Percentiles rank a stretch among this genome's conserved stretches.
phyloP scores from a whole-genome alignment of 2,888 invertebrate genomes.

The Cryptops parisi region DNA sequence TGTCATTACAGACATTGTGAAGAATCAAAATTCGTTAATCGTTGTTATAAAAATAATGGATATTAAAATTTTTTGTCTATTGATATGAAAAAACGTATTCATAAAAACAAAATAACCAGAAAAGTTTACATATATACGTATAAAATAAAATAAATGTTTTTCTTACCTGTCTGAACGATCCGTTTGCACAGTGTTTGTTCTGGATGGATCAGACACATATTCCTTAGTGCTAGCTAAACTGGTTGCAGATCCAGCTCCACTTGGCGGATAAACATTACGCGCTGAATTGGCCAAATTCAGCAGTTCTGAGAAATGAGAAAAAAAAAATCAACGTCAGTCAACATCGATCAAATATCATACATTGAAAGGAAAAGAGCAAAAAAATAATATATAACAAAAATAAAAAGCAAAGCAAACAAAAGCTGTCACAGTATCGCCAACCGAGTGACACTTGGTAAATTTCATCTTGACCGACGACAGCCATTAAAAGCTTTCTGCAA shows the following conservation, averaged over 20 bases:
- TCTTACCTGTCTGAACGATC: conserved; percentile 12
- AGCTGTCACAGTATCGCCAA: background rate
- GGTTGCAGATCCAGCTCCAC: conserved; percentile 6
- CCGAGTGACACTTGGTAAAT: background rate
- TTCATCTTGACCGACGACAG: background rate
- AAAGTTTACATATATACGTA: too few relatives aligned
- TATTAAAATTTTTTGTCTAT: too few relatives aligned
- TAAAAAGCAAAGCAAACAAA: background rate
- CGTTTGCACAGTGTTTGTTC: conserved; percentile 5
- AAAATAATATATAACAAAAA: too few relatives aligned
- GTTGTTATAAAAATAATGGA: too few relatives aligned
- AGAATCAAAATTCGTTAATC: too few relatives aligned
- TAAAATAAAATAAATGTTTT: too few relatives aligned
- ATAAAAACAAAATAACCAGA: too few relatives aligned
- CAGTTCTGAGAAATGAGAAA: conserved; percentile 1
- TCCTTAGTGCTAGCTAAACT: conserved; percentile 11
- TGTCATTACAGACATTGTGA: too few relatives aligned
- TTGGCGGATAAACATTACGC: conserved; percentile 10
- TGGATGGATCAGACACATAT: conserved; percentile 3
- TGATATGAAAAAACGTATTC: too few relatives aligned
- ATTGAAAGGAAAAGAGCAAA: background rate
- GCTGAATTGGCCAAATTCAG: conserved; percentile 12
- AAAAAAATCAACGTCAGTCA: background rate
- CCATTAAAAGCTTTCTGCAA: background rate
- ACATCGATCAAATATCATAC: too few relatives aligned